A percentile compares a stretch with the other conserved stretches of the same genome.
Conservation (phyloP, 1,140 invertebrate genomes). For the Scaptomyza graminum region DNA sequence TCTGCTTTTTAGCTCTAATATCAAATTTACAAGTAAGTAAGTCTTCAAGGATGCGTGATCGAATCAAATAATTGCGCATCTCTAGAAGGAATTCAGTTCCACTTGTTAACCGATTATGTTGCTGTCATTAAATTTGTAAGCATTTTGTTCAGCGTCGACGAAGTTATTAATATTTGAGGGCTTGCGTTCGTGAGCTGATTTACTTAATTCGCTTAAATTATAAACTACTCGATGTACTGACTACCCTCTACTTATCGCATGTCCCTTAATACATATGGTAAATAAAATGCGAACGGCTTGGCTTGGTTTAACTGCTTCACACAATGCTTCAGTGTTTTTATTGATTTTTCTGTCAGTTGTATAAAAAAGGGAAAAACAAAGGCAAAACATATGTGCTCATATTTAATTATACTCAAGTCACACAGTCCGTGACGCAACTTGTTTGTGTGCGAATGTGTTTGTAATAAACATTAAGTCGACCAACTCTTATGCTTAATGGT, state of each 20-base stretch:
- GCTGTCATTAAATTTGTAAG: constrained; percentile 59
- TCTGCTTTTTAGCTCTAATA: too few relatives aligned
- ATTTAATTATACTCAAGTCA: constrained; percentile 72
- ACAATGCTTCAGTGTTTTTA: constrained; percentile 49
- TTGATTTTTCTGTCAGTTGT: constrained; percentile 66
- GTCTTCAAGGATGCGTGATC: too few relatives aligned
- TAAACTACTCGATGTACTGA: constrained; percentile 52
- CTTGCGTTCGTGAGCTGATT: constrained; percentile 65
- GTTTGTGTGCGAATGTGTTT: not conserved
- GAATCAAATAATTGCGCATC: not conserved
- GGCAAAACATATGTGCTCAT: constrained; percentile 76
- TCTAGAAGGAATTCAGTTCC: not conserved
- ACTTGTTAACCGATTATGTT: constrained; percentile 5
- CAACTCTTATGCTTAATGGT: constrained; percentile 51
- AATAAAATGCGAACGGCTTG: constrained; percentile 51
- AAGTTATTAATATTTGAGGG: constrained; percentile 72
- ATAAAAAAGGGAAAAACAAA: constrained; percentile 60
- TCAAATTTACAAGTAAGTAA: too few relatives aligned
- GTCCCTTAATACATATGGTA: constrained; percentile 48
- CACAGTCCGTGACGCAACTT: constrained; percentile 46
- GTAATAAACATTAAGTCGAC: constrained; percentile 46
- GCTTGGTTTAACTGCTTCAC: constrained; percentile 6
- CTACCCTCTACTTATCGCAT: not conserved
- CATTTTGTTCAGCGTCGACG: constrained; percentile 29
- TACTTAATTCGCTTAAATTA: constrained; percentile 70